phyloP scores from a whole-genome alignment of 1,140 invertebrate genomes.

The Andricus grossulariae region DNA sequence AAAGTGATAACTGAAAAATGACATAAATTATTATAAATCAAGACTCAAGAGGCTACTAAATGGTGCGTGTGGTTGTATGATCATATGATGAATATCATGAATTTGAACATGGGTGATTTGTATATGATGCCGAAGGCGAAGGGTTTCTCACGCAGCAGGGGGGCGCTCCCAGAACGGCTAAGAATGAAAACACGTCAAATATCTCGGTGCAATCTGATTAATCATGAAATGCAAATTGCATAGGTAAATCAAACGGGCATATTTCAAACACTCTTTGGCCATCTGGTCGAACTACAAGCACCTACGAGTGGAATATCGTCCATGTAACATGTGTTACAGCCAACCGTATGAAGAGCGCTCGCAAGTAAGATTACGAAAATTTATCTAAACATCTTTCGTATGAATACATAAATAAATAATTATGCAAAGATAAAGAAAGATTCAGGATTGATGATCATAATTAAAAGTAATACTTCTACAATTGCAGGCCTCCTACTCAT shows the following conservation, averaged over 20 bases:
- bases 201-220: conserved; percentile 23
- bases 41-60: conserved; percentile 2
- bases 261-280: conserved; percentile 28
- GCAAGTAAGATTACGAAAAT: not conserved
- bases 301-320: not conserved
- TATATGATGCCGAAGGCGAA: conserved; percentile 19
- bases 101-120: conserved; percentile 19
- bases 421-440: no score
- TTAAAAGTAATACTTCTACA: no score
- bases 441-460: no score
- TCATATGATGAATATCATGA: conserved; percentile 27
- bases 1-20: conserved; percentile 15
- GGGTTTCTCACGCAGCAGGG: conserved; percentile 30
- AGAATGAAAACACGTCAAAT: conserved; percentile 31
- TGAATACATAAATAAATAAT: not conserved
- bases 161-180: conserved; percentile 23
- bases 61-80: conserved; percentile 1
- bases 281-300: conserved; percentile 9
- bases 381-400: not conserved
- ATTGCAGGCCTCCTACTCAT: no score
- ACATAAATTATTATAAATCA: conserved; percentile 1
- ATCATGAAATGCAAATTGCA: conserved; percentile 28
- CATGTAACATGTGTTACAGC: conserved; percentile 7
- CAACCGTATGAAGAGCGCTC: not conserved
- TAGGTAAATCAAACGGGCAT: conserved; percentile 28